phyloP scores from a whole-genome alignment of 2,888 invertebrate genomes.

The Aporophyla lueneburgensis region DNA sequence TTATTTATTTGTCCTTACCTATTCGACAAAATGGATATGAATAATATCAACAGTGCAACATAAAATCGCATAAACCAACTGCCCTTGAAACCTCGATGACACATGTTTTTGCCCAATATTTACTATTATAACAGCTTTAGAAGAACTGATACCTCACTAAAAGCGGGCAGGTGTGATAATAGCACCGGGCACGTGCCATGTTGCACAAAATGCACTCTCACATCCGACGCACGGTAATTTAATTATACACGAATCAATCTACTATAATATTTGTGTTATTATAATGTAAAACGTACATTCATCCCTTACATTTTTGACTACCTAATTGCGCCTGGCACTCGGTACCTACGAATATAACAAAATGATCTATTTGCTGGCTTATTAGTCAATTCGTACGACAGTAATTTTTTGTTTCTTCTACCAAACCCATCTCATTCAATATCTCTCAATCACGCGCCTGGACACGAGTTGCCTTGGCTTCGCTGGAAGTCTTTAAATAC shows the following conservation, averaged over 20 bases:
- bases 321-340: too few species aligned
- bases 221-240: slow-evolving; percentile 61
- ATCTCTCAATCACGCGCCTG: too few species aligned
- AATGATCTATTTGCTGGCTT: too few species aligned
- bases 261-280: slow-evolving; percentile 1
- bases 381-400: too few species aligned
- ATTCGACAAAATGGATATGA: not conserved
- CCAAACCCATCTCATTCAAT: too few species aligned
- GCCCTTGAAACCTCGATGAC: not conserved
- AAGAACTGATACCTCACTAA: slow-evolving; percentile 26
- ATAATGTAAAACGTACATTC: not conserved
- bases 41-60: not conserved
- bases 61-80: not conserved
- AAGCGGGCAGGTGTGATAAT: slow-evolving; percentile 58
- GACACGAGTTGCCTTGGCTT: too few species aligned
- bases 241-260: slow-evolving; percentile 60
- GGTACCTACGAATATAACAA: too few species aligned
- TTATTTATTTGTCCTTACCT: not conserved
- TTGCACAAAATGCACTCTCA: slow-evolving; percentile 71
- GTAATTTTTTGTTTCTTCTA: too few species aligned
- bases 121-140: slow-evolving; percentile 35
- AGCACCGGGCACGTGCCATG: slow-evolving; percentile 54
- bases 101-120: not conserved
- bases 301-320: too few species aligned
- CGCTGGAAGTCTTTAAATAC: too few species aligned